A percentile compares a stretch with the other conserved stretches of the same genome.
These are phyloP conservation scores for Drosophila multiciliata DNA, from an alignment of 2,888 invertebrate genomes.

Conservation along the genomic window DNA sequence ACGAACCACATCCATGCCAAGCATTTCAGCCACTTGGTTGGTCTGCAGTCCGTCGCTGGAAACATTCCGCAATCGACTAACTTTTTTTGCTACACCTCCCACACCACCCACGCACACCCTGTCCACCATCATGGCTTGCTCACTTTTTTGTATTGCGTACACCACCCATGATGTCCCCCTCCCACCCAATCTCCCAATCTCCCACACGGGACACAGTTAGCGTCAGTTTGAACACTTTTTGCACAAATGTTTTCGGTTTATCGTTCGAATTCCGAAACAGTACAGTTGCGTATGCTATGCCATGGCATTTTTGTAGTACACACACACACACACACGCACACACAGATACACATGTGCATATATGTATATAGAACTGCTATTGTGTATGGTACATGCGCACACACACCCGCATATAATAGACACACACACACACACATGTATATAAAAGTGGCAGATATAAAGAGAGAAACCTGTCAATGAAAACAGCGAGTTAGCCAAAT, in stretches of 20 bases:
- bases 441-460: not conserved
- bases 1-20: conserved; percentile 49
- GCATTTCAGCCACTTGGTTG: conserved; percentile 53
- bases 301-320: conserved; percentile 70
- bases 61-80: conserved; percentile 41
- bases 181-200: conserved; percentile 1
- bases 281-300: conserved; percentile 76
- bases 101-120: not conserved
- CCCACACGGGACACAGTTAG: conserved; percentile 34
- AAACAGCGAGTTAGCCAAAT: conserved; percentile 7
- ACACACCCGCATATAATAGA: conserved; percentile 38
- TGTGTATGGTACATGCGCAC: conserved; percentile 63
- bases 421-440: conserved; percentile 1
- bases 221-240: conserved; percentile 71
- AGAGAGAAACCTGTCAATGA: not conserved
- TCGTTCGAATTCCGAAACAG: conserved; percentile 75
- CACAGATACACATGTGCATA: conserved; percentile 18
- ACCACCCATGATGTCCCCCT: not conserved
- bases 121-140: not conserved
- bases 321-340: conserved; percentile 35
- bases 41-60: conserved; percentile 40
- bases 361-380: conserved; percentile 7
- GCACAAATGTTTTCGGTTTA: conserved; percentile 74
- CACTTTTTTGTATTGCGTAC: conserved; percentile 9
- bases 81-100: conserved; percentile 14